Conservation (phyloP, 2,113 vertebrate species). For the Lates calcarifer region DNA sequence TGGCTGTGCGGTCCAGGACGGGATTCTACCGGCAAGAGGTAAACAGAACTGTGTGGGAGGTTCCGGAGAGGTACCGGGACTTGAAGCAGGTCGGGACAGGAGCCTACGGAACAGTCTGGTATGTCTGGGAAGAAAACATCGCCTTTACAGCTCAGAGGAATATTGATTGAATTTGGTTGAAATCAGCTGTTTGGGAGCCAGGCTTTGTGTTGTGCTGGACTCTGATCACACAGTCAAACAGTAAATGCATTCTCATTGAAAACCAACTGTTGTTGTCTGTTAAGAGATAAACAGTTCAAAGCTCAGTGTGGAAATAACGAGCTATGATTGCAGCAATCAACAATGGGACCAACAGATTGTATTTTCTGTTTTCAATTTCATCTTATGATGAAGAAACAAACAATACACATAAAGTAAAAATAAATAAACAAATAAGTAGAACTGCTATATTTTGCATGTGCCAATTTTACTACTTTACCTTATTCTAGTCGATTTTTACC, state of each 20-base stretch:
- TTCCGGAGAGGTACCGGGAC: constrained; percentile 90
- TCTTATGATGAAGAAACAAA: not conserved
- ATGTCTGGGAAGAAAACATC: constrained; percentile 56
- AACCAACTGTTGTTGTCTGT: no score
- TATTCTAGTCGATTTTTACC: not conserved
- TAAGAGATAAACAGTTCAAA: not conserved
- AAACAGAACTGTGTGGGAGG: constrained; percentile 92
- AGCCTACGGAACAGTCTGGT: constrained; percentile 95
- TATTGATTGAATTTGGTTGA: no score
- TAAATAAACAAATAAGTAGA: no score
- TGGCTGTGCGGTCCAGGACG: constrained; percentile 79
- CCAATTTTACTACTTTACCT: not conserved
- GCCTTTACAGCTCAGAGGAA: not conserved
- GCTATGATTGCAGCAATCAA: not conserved
- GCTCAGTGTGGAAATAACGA: not conserved
- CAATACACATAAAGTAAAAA: not conserved
- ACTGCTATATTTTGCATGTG: not conserved
- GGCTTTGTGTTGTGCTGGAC: not conserved
- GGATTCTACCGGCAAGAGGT: constrained; percentile 92
- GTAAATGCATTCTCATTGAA: no score
- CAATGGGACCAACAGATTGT: not conserved
- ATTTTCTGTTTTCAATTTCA: not conserved
- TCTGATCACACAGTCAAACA: not conserved
- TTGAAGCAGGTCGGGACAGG: constrained; percentile 92
- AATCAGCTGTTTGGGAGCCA: not conserved